Base-by-base conservation (phyloP, 2,888 invertebrate genomes). In the Drosophila tanythrix region DNA sequence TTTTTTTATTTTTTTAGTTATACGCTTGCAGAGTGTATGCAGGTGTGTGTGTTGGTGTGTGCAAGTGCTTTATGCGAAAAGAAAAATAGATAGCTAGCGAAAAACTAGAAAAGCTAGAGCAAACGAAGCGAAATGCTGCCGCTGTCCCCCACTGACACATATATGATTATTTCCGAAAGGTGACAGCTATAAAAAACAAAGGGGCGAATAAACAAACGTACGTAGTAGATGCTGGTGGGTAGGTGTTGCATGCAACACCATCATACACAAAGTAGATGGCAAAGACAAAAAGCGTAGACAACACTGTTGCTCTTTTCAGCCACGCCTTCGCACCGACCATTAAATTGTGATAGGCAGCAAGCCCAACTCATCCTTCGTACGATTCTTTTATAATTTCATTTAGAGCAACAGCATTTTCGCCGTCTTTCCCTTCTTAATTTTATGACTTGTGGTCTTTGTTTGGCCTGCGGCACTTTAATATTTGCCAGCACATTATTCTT, bases 101-200 rank as follows among this genome's bases (percentile, higher is more conserved):
- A 80, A 77, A 89, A 89, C 82, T 87, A 89, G 85, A 89, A 85
- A 85, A 82, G 89, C 88, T 68, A 84, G 84, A 83, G 89, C 88
- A 85, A 85, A 87, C 85, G 82, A 85, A 87, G 89, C 85, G 75
- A 85, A 89, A 84, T 87, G 89, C 88, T 57, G 57, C 43, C 31
- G 29, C 40, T 77, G 77, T 79, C 81, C 76, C 81, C 87, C 74
- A 80, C 80, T 88, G 87, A 88, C 87, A 88, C 87, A 88, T 88
- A 87, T 87, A 86, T 88, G 90, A 88, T 88, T 88, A 88, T 88
- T 88, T 90, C 90, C 89, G 89, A 88, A 90, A 88, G 90, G 87
- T 88, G 90, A 88, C 90, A 90, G 83, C 90, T 82, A 85, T 89
- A 85, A 85, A 85, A 85, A 82, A 77, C 38, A 57, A 57, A 43